Evolutionary conservation across 2,113 vertebrate species (phyloP).

Genomic region (Hippocampus guttulatus): DNA sequence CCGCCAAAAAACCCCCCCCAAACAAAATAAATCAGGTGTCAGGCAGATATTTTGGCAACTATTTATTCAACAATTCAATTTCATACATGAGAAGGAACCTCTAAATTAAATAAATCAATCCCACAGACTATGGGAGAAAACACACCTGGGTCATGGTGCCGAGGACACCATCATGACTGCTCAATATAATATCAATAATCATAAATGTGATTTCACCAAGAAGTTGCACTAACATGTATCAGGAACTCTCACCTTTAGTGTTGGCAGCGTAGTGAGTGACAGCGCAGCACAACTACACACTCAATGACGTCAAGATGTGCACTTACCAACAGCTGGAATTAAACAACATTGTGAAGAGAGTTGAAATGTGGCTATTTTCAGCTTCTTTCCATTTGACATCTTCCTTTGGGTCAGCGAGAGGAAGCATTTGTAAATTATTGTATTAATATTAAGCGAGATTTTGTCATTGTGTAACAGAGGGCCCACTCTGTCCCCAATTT

Average conservation of each 20-base stretch:
- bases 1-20: no score
- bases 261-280: constrained; percentile 12
- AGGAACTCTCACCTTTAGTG: constrained; percentile 34
- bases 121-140: constrained; percentile 52
- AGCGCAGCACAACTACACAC: constrained; percentile 27
- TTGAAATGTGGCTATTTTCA: constrained; percentile 43
- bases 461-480: neutral
- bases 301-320: constrained; percentile 35
- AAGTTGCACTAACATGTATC: constrained; percentile 39
- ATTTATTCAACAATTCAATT: constrained; percentile 72
- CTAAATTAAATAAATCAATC: constrained; percentile 66
- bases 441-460: constrained; percentile 1
- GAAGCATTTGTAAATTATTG: neutral
- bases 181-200: constrained; percentile 33
- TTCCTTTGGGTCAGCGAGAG: neutral
- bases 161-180: constrained; percentile 43
- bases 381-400: constrained; percentile 34
- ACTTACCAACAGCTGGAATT: constrained; percentile 33
- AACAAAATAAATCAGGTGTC: constrained; percentile 25
- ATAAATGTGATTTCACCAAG: constrained; percentile 49
- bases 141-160: constrained; percentile 41
- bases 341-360: constrained; percentile 25
- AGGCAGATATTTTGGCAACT: constrained; percentile 60
- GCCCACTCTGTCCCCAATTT: constrained; percentile 19
- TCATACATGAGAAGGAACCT: constrained; percentile 67